These are phyloP conservation scores for Drosophila cognata DNA, from an alignment of 2,888 invertebrate genomes.

Conservation along the genomic window DNA sequence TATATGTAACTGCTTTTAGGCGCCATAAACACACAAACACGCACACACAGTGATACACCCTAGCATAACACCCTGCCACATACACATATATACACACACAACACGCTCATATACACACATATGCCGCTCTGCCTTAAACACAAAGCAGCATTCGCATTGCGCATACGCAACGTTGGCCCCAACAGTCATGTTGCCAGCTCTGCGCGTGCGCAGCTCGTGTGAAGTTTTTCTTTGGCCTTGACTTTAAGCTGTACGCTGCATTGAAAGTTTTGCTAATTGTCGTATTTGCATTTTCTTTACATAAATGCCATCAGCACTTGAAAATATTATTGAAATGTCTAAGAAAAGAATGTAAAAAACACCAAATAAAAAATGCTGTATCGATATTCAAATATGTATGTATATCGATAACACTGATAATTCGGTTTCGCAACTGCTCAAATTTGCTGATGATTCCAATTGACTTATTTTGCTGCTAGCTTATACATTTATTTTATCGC, in stretches of 20 bases:
- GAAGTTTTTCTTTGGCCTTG: conserved; percentile 10
- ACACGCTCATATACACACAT: conserved; percentile 44
- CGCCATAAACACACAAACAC: conserved; percentile 45
- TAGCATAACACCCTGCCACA: conserved; percentile 20
- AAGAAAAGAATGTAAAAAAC: conserved; percentile 12
- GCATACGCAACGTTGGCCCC: conserved; percentile 64
- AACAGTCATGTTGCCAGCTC: background rate
- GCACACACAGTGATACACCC: conserved; percentile 24
- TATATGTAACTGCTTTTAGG: conserved; percentile 74
- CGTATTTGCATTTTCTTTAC: conserved; percentile 27
- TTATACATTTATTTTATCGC: conserved; percentile 26
- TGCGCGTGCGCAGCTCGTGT: conserved; percentile 19
- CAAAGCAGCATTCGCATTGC: conserved; percentile 43
- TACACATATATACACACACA: conserved; percentile 27
- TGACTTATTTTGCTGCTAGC: conserved; percentile 30
- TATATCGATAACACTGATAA: conserved; percentile 35
- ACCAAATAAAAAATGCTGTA: conserved; percentile 11
- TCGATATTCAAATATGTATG: conserved; percentile 26
- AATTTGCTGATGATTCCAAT: conserved; percentile 58
- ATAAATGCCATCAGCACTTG: conserved; percentile 81
- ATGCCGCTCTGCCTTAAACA: conserved; percentile 48
- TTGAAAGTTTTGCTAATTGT: conserved; percentile 80
- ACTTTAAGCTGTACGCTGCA: conserved; percentile 40
- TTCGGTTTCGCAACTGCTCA: conserved; percentile 54
- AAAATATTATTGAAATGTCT: conserved; percentile 64